Evolutionary conservation across 2,888 invertebrate species (phyloP), one percentile per base, ranked within the genome.

Genomic region (Drosophila imparisetae): DNA sequence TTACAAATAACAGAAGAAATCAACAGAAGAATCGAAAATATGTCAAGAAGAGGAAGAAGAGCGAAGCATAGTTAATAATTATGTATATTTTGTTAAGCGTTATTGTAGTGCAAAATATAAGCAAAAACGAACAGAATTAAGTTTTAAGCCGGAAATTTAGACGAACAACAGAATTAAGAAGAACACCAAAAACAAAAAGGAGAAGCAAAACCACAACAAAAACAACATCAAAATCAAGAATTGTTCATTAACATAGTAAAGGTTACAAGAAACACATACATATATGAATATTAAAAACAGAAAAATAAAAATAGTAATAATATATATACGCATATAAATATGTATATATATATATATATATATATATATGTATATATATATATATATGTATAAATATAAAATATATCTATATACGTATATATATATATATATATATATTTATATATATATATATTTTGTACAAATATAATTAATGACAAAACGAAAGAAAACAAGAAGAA

Each of bases 31-130:
- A 27, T 30, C 55, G 61, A 40, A 29, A 45, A 15, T 21, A 24
- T 7, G 21, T 24, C 21, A 71, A 62, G 24, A 72, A 13, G 2
- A 10, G 15, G 63, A 58, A 40, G 29, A 5, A 6, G 29, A 29
- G 54, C 32, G 68, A 67, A 30, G 57, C 30, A 66, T 85, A 89
- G 90, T 89, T 85, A 89, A 81, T 80, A 45, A 24, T 45, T 45
- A 90, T 86, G 90, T 90, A 83, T 89, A 91, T 91, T 91, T 91
- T 91, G 87, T 84, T 90, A 78, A 91, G 88, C 84, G 88, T 85
- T 85, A 89, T 85, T 87, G 68, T 85, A 84, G 77, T 75, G 66
- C 75, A 75, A 80, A 76, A 81, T 70, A 77, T 64, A 65, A 81
- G 80, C 67, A 75, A 75, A 38, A 69, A 70, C 64, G 62, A 57